A percentile compares a stretch with the other conserved stretches of the same genome.
phyloP scores from a whole-genome alignment of 2,797 vertebrate species.

The Neosalanx taihuensis region DNA sequence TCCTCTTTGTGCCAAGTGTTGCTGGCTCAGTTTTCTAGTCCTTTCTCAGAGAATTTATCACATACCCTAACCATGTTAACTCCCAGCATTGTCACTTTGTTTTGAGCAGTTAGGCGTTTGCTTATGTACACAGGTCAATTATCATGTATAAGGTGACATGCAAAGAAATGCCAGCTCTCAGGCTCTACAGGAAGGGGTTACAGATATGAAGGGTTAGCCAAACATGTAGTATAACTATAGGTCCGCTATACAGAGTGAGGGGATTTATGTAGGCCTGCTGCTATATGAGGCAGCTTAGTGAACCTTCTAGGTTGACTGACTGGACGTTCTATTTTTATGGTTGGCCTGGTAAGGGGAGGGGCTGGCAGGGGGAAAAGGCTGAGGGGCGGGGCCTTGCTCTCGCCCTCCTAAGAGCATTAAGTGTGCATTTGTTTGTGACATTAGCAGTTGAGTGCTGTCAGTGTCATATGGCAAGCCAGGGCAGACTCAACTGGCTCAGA shows the following conservation, averaged over 20 bases:
- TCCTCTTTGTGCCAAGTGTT: not conserved
- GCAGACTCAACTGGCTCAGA: conserved; percentile 54
- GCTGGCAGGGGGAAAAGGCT: not conserved
- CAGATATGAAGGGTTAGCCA: not conserved
- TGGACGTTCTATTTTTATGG: conserved; percentile 42
- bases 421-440: conserved; percentile 59
- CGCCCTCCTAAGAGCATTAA: conserved; percentile 55
- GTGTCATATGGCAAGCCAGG: conserved; percentile 55
- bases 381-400: conserved; percentile 16
- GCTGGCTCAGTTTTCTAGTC: not conserved
- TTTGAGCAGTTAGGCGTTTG: not conserved
- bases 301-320: conserved; percentile 39
- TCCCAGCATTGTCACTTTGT: not conserved
- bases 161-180: not conserved
- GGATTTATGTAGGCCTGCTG: not conserved
- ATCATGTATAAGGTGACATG: not conserved
- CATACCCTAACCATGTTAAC: not conserved
- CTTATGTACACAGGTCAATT: not conserved
- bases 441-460: conserved; percentile 52
- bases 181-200: not conserved
- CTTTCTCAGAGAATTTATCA: not conserved
- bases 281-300: not conserved
- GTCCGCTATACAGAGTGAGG: not conserved
- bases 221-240: not conserved
- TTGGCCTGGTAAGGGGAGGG: conserved; percentile 13